phyloP scores from a whole-genome alignment of 2,888 invertebrate genomes.

The Ormia ochracea region DNA sequence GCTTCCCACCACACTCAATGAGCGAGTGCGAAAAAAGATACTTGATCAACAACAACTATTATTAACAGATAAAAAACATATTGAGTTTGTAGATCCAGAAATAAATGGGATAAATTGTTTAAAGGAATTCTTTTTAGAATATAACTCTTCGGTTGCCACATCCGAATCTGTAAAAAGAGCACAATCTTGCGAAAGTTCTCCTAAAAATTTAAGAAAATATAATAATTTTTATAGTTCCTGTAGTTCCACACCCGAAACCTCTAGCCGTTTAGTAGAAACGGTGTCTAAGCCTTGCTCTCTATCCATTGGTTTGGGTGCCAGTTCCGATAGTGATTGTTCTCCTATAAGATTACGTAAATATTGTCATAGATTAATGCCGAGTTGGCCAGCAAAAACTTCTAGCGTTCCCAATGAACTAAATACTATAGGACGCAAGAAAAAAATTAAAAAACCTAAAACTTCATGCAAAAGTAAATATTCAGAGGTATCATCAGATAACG shows the following conservation, averaged over 20 bases:
- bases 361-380: constrained; percentile 50
- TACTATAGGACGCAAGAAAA: constrained; percentile 67
- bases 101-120: neutral
- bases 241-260: neutral
- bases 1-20: neutral
- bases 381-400: constrained; percentile 61
- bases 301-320: neutral
- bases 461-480: constrained; percentile 10
- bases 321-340: constrained; percentile 41
- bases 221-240: neutral
- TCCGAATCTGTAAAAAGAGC: constrained; percentile 18
- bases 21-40: constrained; percentile 17
- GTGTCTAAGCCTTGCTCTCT: neutral
- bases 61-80: constrained; percentile 2
- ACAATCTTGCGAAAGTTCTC: constrained; percentile 3
- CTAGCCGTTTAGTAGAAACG: neutral
- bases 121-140: neutral
- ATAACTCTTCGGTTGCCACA: constrained; percentile 12
- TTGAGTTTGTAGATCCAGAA: neutral
- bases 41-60: neutral
- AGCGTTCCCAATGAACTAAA: constrained; percentile 73
- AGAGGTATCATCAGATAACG: constrained; percentile 52
- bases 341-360: constrained; percentile 24
- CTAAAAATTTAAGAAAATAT: neutral
- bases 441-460: constrained; percentile 27